Conservation (phyloP, 2,888 invertebrate genomes). For the Aphidoletes aphidimyza region DNA sequence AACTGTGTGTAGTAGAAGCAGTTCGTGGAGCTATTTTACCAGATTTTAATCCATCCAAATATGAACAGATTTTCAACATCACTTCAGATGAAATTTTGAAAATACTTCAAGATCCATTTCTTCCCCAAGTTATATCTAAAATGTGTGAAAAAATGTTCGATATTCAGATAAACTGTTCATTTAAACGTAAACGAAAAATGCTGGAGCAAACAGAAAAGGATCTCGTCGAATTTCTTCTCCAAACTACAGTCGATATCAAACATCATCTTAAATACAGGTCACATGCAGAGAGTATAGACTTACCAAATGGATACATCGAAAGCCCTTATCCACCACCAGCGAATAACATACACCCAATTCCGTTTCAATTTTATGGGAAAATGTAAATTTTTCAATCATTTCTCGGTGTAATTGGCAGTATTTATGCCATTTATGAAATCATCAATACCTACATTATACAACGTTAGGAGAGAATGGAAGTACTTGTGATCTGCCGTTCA, state of each 20-base stretch:
- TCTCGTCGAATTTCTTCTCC: neutral
- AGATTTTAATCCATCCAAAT: neutral
- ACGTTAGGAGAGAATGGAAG: too few relatives aligned
- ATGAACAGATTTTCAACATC: neutral
- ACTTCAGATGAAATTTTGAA: constrained; percentile 7
- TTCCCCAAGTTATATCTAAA: neutral
- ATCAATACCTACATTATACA: too few relatives aligned
- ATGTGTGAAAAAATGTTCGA: constrained; percentile 13
- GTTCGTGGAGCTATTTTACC: neutral
- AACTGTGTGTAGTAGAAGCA: neutral
- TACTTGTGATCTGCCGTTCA: too few relatives aligned
- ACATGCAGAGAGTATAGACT: neutral
- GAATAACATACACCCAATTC: too few relatives aligned
- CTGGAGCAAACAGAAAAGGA: neutral
- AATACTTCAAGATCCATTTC: neutral
- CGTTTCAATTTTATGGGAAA: too few relatives aligned
- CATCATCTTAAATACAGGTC: neutral
- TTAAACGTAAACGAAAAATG: neutral
- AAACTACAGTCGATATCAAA: neutral
- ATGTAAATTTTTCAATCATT: too few relatives aligned
- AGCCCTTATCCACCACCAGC: too few relatives aligned
- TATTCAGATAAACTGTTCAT: neutral
- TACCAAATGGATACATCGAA: neutral
- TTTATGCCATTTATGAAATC: too few relatives aligned
- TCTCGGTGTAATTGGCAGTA: too few relatives aligned